Evolutionary conservation across 1,140 invertebrate genomes (phyloP).

Genomic region (Papilio polyxenes): DNA sequence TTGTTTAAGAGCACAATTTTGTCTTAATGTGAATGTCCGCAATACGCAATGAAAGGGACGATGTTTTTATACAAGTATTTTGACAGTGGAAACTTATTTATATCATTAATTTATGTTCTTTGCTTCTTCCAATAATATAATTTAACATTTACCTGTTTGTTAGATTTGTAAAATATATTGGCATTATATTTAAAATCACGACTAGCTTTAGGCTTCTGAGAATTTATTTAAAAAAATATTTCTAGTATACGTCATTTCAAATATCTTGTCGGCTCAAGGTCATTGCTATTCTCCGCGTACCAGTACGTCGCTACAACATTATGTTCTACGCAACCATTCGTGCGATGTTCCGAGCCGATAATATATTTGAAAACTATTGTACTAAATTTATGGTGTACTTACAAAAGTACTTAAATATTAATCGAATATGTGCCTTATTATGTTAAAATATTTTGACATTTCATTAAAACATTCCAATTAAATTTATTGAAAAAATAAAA

Average conservation of each 20-base stretch:
- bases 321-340: too few species aligned
- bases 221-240: constrained; percentile 18
- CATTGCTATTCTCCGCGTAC: too few species aligned
- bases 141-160: constrained; percentile 30
- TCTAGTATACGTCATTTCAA: constrained; percentile 34
- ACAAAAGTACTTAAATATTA: constrained; percentile 45
- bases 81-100: neutral
- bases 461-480: constrained; percentile 31
- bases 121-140: constrained; percentile 39
- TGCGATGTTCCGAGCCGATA: neutral
- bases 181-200: constrained; percentile 20
- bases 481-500: constrained; percentile 21
- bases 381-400: constrained; percentile 42
- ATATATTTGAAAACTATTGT: constrained; percentile 38
- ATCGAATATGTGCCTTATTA: constrained; percentile 55
- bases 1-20: neutral
- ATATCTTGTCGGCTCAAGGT: neutral
- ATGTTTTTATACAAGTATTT: too few species aligned
- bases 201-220: constrained; percentile 6
- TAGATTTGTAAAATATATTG: constrained; percentile 14
- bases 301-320: too few species aligned
- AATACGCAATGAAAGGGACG: too few species aligned
- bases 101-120: neutral
- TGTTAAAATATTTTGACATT: constrained; percentile 40
- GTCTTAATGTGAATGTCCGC: neutral